Evolutionary conservation across 2,797 vertebrate genomes (phyloP).

Genomic region (Prionace glauca): DNA sequence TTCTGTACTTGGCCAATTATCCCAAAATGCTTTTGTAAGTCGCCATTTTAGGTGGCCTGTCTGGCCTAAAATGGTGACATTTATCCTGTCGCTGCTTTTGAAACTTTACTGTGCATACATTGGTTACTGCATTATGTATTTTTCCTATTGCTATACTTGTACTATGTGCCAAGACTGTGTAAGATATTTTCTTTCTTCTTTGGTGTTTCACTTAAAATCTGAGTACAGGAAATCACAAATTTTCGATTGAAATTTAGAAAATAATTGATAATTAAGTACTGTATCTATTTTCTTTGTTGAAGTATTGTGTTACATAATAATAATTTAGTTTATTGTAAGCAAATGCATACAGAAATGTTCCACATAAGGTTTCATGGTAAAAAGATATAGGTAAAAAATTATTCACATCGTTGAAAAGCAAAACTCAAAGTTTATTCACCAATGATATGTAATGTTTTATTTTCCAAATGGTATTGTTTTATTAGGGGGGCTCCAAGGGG

Average conservation of each 20-base stretch:
- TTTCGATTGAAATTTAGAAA: background rate
- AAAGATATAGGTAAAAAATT: background rate
- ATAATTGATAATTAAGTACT: background rate
- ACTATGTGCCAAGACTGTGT: background rate
- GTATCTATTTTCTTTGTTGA: background rate
- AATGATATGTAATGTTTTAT: constrained; percentile 46
- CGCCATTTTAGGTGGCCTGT: too few species aligned
- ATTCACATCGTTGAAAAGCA: background rate
- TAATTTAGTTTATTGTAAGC: background rate
- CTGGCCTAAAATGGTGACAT: too few species aligned
- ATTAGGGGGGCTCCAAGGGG: constrained; percentile 84
- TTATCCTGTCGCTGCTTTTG: too few species aligned
- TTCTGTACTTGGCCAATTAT: too few species aligned
- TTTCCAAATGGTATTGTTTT: constrained; percentile 68
- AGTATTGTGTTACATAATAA: background rate
- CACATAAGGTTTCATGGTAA: background rate
- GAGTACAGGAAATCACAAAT: background rate
- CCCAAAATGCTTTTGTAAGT: too few species aligned
- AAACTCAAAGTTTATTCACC: background rate
- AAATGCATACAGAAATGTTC: background rate
- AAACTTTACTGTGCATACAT: too few species aligned
- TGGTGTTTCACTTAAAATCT: too few species aligned
- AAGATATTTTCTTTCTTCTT: too few species aligned
- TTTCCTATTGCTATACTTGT: too few species aligned
- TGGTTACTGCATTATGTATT: too few species aligned